Evolutionary conservation across 1,140 invertebrate species (phyloP), one percentile per base, ranked within the genome.

Genomic region (Oncopodura yosiiana): DNA sequence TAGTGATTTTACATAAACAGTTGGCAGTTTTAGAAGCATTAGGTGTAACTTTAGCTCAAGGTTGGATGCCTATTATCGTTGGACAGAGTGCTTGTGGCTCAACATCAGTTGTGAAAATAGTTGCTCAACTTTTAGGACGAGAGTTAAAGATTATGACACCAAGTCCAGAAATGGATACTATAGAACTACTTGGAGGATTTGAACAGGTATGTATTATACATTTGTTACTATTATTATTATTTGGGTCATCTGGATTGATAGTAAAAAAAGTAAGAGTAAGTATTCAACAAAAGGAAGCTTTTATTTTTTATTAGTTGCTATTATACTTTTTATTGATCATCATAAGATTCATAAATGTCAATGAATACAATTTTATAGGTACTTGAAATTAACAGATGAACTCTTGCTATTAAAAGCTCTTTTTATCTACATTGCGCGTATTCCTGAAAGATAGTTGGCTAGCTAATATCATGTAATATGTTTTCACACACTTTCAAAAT

Each of bases 121-220:
- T 95, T 23, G 80, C 92, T 0, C 74, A 79, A 58, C 66, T 96
- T 3, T 76, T 78, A 1, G 87, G 87, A 1, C 77, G 81, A 58
- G 74, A 80, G 46, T 72, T 97, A 2, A 76, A 81, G 62, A 81
- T 85, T 1, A 71, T 97, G 49, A 77, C 82, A n/a, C 82, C 95
- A 14, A 94, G 89, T 67, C 86, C 88, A 30, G 82, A 87, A 36
- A 96, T 93, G 81, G 94, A 97, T 67, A 94, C 93, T 0, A 89
- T 85, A 1, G 94, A 97, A 69, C 79, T 98, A 39, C 75, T 98
- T 4, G 94, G 94, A 44, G 89, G 90, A 34, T 98, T 94, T 71
- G 92, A 97, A 78, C 94, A 97, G 78, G 85, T 93, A 61, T 77
- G 77, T 71, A n/a, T 30, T 34, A 24, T 45, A 14, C 16, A 14